Evolutionary conservation across 2,797 vertebrate species (phyloP).

Genomic region (Coendou prehensilis): DNA sequence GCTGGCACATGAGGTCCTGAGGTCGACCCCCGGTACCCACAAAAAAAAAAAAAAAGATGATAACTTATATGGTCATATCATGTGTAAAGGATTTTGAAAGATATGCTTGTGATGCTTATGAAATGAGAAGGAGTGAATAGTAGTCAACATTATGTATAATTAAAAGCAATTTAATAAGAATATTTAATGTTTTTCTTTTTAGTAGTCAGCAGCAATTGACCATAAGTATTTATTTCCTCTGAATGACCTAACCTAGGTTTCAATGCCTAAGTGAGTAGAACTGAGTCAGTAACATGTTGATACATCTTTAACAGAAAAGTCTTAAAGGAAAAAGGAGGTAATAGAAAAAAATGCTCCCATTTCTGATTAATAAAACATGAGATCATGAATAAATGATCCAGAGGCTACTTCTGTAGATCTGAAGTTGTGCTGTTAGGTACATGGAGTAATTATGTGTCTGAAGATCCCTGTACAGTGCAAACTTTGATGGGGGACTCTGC

Average conservation of each 20-base stretch:
- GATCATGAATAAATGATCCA: not conserved
- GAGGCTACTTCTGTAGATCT: not conserved
- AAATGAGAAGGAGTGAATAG: not conserved
- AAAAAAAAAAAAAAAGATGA: not conserved
- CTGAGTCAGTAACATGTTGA: not conserved
- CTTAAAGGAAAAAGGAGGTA: not conserved
- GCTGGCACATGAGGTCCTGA: no score
- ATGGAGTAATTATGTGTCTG: accelerated
- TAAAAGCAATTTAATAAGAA: not conserved
- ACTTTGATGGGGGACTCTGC: not conserved
- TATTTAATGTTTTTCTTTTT: not conserved
- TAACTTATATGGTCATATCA: not conserved
- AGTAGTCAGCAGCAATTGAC: not conserved
- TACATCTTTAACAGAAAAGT: not conserved
- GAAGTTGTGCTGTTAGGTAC: not conserved
- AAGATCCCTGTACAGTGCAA: not conserved
- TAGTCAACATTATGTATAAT: not conserved
- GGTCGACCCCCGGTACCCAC: no score
- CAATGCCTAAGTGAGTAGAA: not conserved
- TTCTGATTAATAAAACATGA: constrained; percentile 4
- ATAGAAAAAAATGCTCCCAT: not conserved
- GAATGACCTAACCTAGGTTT: not conserved
- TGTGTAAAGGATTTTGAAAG: not conserved
- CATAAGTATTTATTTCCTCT: not conserved
- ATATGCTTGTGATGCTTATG: not conserved